phyloP scores from a whole-genome alignment of 2,888 invertebrate species.

The Meteorus colon region DNA sequence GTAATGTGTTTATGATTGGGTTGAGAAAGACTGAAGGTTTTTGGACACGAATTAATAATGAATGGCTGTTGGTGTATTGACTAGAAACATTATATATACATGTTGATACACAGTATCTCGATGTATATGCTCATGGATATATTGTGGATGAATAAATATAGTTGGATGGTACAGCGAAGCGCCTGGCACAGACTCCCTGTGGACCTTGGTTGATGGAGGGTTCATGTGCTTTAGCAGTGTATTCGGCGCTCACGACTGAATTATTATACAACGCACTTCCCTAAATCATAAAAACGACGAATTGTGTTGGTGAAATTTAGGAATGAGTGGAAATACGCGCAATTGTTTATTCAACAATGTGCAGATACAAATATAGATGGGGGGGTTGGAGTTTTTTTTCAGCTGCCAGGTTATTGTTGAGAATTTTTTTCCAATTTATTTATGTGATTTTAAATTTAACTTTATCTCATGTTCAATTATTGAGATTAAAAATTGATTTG shows the following conservation, averaged over 20 bases:
- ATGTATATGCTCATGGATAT: constrained; percentile 2
- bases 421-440: not conserved
- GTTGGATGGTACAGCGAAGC: constrained; percentile 49
- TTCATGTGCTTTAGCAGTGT: constrained; percentile 39
- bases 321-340: constrained; percentile 13
- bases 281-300: constrained; percentile 71
- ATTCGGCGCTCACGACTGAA: constrained; percentile 58
- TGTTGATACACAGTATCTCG: not conserved
- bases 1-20: not conserved
- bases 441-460: not conserved
- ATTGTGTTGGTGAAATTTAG: constrained; percentile 56
- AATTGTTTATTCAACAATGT: not conserved
- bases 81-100: constrained; percentile 40
- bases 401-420: no score
- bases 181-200: constrained; percentile 60
- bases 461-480: not conserved
- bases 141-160: constrained; percentile 14
- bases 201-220: constrained; percentile 62
- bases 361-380: not conserved
- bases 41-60: constrained; percentile 62
- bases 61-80: constrained; percentile 56
- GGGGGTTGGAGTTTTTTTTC: not conserved
- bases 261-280: constrained; percentile 63
- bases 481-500: not conserved
- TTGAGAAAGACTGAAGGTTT: not conserved